Conservation (phyloP, 2,113 vertebrate genomes). For the Pongo abelii region DNA sequence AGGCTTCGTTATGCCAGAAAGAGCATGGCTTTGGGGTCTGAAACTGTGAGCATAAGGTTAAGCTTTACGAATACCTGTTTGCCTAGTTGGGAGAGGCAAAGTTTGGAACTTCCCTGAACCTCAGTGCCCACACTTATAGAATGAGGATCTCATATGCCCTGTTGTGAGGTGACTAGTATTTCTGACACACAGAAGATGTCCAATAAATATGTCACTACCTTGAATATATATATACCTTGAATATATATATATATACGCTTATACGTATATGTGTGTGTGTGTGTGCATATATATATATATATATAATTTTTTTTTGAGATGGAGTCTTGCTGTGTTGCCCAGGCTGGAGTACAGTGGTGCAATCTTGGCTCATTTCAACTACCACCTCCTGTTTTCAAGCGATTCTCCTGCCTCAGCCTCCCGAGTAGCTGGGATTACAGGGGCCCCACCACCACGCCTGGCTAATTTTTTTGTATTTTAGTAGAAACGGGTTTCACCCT, state of each 20-base stretch:
- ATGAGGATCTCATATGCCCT: not conserved
- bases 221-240: not conserved
- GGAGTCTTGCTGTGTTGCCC: too few species aligned
- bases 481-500: too few species aligned
- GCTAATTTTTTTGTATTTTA: too few species aligned
- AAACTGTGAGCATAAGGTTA: not conserved
- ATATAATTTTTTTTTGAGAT: too few species aligned
- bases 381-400: too few species aligned
- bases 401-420: too few species aligned
- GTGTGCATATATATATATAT: too few species aligned
- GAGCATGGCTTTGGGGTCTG: not conserved
- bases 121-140: not conserved
- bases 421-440: too few species aligned
- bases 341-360: too few species aligned
- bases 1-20: not conserved
- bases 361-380: too few species aligned
- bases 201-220: not conserved
- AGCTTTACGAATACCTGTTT: not conserved
- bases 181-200: not conserved
- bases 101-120: not conserved
- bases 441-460: too few species aligned
- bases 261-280: too few species aligned
- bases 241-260: not conserved
- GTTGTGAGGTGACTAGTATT: not conserved
- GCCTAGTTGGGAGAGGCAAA: not conserved